A percentile compares a stretch with the other conserved stretches of the same genome.
phyloP scores from a whole-genome alignment of 2,888 invertebrate genomes.

The Netelia virgata region DNA sequence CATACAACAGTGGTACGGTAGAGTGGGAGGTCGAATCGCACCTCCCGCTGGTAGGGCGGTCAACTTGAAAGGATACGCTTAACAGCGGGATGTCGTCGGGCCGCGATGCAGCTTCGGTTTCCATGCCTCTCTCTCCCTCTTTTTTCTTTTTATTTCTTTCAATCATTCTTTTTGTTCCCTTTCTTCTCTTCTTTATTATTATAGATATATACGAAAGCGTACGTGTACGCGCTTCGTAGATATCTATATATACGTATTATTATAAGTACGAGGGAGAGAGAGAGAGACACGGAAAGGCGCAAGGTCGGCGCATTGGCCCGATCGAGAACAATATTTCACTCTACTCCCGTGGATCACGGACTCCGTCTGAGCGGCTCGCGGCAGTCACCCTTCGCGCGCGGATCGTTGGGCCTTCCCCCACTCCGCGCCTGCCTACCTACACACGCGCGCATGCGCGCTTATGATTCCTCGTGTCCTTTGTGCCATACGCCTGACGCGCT shows the following conservation, averaged over 20 bases:
- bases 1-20: conserved; percentile 39
- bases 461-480: not conserved
- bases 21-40: conserved; percentile 72
- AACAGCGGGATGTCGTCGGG: conserved; percentile 83
- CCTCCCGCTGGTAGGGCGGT: conserved; percentile 82
- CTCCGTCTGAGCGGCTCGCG: conserved; percentile 44
- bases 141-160: conserved; percentile 26
- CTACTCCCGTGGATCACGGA: conserved; percentile 23
- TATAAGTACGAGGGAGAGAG: conserved; percentile 26
- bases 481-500: not conserved
- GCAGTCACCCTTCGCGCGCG: conserved; percentile 36
- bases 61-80: conserved; percentile 82
- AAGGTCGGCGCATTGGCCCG: conserved; percentile 57
- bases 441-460: not conserved
- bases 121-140: conserved; percentile 13
- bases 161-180: conserved; percentile 17
- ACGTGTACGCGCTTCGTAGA: conserved; percentile 12
- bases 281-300: conserved; percentile 60
- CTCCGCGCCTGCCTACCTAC: conserved; percentile 15
- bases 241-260: conserved; percentile 44
- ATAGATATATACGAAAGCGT: conserved; percentile 57
- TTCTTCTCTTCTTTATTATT: conserved; percentile 31
- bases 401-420: not conserved
- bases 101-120: conserved; percentile 72
- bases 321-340: conserved; percentile 69